Conservation (phyloP, 2,113 vertebrate species). For the Gallinago undulata region DNA sequence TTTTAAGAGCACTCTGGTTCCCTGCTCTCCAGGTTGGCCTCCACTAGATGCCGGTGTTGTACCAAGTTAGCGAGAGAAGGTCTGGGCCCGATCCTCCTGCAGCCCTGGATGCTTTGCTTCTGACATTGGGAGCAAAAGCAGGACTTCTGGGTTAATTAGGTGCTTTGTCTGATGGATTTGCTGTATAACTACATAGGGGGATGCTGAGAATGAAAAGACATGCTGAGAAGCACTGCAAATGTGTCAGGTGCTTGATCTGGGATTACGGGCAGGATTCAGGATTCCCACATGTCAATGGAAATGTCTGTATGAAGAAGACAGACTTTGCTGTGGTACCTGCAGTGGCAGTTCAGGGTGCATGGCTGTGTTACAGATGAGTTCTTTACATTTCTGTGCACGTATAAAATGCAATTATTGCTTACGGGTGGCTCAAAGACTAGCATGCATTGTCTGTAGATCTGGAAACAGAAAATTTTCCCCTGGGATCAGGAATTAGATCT, state of each 20-base stretch:
- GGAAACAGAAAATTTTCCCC: background rate
- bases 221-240: background rate
- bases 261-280: background rate
- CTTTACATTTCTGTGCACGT: background rate
- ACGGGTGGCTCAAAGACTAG: background rate
- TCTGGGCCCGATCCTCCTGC: fast-evolving
- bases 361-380: background rate
- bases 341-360: background rate
- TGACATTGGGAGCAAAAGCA: background rate
- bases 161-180: background rate
- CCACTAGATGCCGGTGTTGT: constrained; percentile 60
- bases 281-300: background rate
- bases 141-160: fast-evolving
- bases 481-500: background rate
- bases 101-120: fast-evolving
- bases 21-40: background rate
- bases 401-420: background rate
- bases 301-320: fast-evolving
- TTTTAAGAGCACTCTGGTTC: background rate
- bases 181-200: fast-evolving
- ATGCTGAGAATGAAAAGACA: background rate
- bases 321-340: background rate
- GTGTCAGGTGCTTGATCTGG: background rate
- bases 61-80: background rate
- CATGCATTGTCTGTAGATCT: background rate